phyloP scores from a whole-genome alignment of 2,797 vertebrate genomes.

The Cuculus canorus region DNA sequence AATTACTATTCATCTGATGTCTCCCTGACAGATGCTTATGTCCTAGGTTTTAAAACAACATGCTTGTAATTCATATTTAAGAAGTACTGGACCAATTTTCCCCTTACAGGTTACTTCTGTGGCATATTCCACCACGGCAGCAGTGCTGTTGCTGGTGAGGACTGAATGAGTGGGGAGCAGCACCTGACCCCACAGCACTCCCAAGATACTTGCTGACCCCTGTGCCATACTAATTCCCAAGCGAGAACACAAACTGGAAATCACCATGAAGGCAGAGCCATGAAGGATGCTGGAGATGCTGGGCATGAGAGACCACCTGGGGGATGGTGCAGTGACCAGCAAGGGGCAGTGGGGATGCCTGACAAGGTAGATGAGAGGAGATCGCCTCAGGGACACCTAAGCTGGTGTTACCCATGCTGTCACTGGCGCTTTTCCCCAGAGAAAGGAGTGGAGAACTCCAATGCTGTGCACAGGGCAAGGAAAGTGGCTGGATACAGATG shows the following conservation, averaged over 20 bases:
- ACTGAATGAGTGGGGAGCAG: not conserved
- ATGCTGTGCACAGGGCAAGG: not conserved
- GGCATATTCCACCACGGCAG: not conserved
- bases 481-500: rapidly evolving
- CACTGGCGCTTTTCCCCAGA: not conserved
- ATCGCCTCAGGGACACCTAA: rapidly evolving
- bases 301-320: not conserved
- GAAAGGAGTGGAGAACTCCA: not conserved
- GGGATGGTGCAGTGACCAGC: rapidly evolving
- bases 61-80: not conserved
- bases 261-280: not conserved
- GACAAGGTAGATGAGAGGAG: not conserved
- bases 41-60: not conserved
- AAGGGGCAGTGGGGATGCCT: rapidly evolving
- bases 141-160: not conserved
- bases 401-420: not conserved
- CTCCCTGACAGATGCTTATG: not conserved
- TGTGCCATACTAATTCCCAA: not conserved
- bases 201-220: not conserved
- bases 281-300: not conserved
- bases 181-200: rapidly evolving
- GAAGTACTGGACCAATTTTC: not conserved
- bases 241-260: not conserved
- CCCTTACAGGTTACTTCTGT: not conserved
- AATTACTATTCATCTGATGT: not conserved